Evolutionary conservation across 2,797 vertebrate genomes (phyloP), one percentile per base, ranked within the genome.

Genomic region (Percopsis omiscomaycus): DNA sequence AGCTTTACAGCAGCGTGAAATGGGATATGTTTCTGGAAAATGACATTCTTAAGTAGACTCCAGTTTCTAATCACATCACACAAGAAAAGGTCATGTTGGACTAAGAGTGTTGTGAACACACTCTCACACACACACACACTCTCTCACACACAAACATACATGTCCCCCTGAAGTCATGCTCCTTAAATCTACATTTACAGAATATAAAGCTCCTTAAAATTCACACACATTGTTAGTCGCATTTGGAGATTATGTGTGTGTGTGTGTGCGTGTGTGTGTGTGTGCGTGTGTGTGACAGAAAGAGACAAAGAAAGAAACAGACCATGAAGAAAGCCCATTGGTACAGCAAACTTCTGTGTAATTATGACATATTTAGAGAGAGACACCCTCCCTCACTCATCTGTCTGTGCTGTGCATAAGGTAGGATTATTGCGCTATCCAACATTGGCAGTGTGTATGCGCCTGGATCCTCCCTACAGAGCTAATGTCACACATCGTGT

Each of bases 61-160:
- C 57, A 83, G 72, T 79, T 83, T 80, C 79, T 79, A 81, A 87
- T 89, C 85, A 81, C 15, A 51, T 22, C 15, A 52, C 60, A 56
- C 81, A 68, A 44, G 66, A 84, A 84, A 86, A 89, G 84, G 70
- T 86, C 84, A 78, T 48, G 53, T 65, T 81, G 69, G 62, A 83
- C 64, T 54, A 48, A 82, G 71, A 70, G 62, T 55, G 65, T 5
- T 42, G 64, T 3, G 8, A 22, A 22, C 22, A 22, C 22, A 22
- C 22, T 22, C 22, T 22, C 22, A 1, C 22, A 22, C 22, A 22
- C 5, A 15, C 49, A 1, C 46, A 48, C 64, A 57, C n/a, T 10
- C 22, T 22, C 22, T 22, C 22, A 22, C 22, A 22, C 16, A 45
- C 56, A 3, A n/a, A 58, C 10, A 22, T 27, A 44, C 6, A 14